A percentile compares a stretch with the other conserved stretches of the same genome.
Evolutionary conservation across 2,888 invertebrate species (phyloP).

Genomic region (Nomada lathburiana): DNA sequence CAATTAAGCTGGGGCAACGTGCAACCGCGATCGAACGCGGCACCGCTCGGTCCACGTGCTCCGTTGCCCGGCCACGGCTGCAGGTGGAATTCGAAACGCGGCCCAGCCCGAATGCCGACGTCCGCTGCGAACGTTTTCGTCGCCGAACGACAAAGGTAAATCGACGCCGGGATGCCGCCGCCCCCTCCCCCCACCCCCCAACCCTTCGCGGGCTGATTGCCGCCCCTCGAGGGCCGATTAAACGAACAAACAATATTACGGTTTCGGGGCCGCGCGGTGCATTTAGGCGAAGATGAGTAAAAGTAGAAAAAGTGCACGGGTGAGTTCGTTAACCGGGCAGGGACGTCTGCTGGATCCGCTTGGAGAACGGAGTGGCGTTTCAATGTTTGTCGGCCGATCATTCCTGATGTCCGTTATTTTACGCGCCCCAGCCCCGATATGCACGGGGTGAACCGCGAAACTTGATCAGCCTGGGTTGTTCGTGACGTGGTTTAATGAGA

Average conservation of each 20-base stretch:
- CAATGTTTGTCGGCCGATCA: no score
- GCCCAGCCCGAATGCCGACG: conserved; percentile 36
- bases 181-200: no score
- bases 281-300: conserved; percentile 28
- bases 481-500: no score
- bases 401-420: no score
- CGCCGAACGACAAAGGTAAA: conserved; percentile 55
- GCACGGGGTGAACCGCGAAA: no score
- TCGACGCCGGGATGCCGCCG: conserved; percentile 23
- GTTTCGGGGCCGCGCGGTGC: conserved; percentile 48
- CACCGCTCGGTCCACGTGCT: conserved; percentile 55
- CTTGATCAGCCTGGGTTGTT: no score
- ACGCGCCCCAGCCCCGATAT: no score
- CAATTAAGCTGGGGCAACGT: conserved; percentile 62
- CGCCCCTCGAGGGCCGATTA: conserved; percentile 65
- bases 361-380: no score
- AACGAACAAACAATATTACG: conserved; percentile 71
- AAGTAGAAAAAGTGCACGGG: not conserved
- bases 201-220: conserved; percentile 25
- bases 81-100: conserved; percentile 66
- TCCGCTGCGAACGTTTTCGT: conserved; percentile 50
- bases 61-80: conserved; percentile 30
- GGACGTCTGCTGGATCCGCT: no score
- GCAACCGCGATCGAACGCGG: conserved; percentile 39
- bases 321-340: no score